Evolutionary conservation across 2,113 vertebrate genomes (phyloP), one percentile per base, ranked within the genome.

Genomic region (Chrysochloris asiatica): DNA sequence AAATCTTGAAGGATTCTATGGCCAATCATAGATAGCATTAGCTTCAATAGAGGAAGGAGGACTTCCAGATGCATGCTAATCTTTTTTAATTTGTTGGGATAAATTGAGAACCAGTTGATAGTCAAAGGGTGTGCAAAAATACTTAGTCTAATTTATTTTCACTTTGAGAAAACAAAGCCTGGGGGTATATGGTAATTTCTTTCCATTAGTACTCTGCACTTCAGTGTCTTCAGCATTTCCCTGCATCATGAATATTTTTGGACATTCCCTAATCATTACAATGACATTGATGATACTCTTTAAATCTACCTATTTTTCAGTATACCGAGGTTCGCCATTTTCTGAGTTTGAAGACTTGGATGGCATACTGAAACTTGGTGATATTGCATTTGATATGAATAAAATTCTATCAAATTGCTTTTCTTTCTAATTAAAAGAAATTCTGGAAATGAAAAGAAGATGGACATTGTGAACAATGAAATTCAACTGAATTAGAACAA

Each of bases 351-450:
- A 63, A n/a, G 41, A 26, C 41, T 65, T 36, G 21, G 78, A 11
- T 4, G 38, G 12, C 63, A 84, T 76, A 28, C 36, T 73, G 28
- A 86, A 56, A 93, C 2, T 9, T 72, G 61, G 72, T 38, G 12
- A 79, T 71, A 43, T 3, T 80, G 7, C 1, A 56, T 77, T 82
- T 75, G 7, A 81, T 56, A 22, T 69, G 47, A 91, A 56, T 79
- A 45, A 83, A 89, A 14, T 76, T 81, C 89, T 28, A 43, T 45
- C 48, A 80, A 86, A 24, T n/a, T 61, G 33, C 13, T 72, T n/a
- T 72, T 85, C 41, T 86, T 83, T 92, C 67, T 63, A 77, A 81
- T 43, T 87, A 92, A 26, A 86, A 72, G 6, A 17, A 89, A 83
- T 7, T 52, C 2, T 14, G 3, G 11, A 30, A 3, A 83, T 43